These are phyloP conservation scores for Coreoperca whiteheadi DNA, from an alignment of 2,113 vertebrate species.

Conservation along the genomic window DNA sequence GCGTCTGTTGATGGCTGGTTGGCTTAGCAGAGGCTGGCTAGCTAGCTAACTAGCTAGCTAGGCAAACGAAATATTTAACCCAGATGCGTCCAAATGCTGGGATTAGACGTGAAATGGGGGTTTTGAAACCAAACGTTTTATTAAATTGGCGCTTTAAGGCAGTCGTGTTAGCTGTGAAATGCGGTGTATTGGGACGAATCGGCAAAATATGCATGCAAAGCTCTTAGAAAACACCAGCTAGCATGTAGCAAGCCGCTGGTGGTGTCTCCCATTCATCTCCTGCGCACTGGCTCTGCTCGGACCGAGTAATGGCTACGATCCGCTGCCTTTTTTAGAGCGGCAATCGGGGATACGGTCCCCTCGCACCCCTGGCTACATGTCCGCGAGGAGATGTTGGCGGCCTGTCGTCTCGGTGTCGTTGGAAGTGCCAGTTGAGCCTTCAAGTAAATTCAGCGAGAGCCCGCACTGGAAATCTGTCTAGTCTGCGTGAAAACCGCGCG, in stretches of 20 bases:
- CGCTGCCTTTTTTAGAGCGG: constrained; percentile 56
- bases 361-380: background rate
- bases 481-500: constrained; percentile 76
- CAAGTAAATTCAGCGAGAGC: constrained; percentile 2
- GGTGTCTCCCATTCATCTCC: constrained; percentile 82
- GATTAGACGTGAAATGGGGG: constrained; percentile 6
- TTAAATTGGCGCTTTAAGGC: constrained; percentile 3
- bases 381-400: background rate
- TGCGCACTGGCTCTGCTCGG: constrained; percentile 70
- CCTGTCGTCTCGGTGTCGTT: background rate
- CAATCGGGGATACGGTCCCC: background rate
- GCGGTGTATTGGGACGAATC: background rate
- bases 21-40: constrained; percentile 69
- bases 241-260: constrained; percentile 72
- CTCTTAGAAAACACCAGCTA: constrained; percentile 71
- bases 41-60: constrained; percentile 77
- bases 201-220: constrained; percentile 44
- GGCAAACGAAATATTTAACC: constrained; percentile 79
- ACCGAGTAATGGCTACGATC: constrained; percentile 72
- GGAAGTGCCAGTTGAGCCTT: background rate
- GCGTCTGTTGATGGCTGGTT: constrained; percentile 80
- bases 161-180: background rate
- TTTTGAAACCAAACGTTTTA: constrained; percentile 6
- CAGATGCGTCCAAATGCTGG: constrained; percentile 52
- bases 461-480: constrained; percentile 20